These are phyloP conservation scores for Hypanus sabinus DNA, from an alignment of 2,113 vertebrate species.

Conservation along the genomic window DNA sequence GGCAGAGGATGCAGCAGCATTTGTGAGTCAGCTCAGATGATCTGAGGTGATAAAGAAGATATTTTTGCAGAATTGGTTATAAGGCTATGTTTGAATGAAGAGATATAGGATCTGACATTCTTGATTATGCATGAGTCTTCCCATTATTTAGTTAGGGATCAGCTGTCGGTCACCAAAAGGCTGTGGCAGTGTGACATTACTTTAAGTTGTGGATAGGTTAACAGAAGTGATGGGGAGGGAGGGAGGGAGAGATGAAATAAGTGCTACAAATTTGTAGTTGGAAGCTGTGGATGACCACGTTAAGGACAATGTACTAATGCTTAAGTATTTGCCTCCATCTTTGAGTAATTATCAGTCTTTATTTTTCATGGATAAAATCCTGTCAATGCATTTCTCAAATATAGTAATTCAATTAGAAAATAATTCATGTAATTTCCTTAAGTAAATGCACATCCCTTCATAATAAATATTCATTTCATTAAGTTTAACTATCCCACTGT, in stretches of 20 bases:
- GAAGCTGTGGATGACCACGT: background rate
- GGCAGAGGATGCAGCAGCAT: background rate
- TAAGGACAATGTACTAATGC: background rate
- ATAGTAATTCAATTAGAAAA: background rate
- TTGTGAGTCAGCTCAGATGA: background rate
- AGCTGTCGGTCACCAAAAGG: no score
- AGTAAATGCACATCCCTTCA: background rate
- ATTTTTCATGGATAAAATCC: background rate
- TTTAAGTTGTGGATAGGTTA: background rate
- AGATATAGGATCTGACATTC: background rate
- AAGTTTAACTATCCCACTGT: background rate
- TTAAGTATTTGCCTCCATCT: background rate
- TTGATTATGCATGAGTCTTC: background rate
- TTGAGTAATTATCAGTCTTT: background rate
- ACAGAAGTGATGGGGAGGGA: background rate
- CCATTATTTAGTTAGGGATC: no score
- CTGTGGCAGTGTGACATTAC: no score
- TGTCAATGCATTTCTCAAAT: background rate
- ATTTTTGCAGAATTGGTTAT: no score
- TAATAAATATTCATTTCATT: background rate
- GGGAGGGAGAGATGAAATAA: background rate
- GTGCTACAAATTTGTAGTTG: background rate
- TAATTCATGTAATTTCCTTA: slow-evolving; percentile 1
- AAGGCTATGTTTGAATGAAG: no score
- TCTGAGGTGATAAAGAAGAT: no score